These are phyloP conservation scores for Stenoptilia bipunctidactyla DNA, from an alignment of 2,888 invertebrate genomes.

Conservation along the genomic window DNA sequence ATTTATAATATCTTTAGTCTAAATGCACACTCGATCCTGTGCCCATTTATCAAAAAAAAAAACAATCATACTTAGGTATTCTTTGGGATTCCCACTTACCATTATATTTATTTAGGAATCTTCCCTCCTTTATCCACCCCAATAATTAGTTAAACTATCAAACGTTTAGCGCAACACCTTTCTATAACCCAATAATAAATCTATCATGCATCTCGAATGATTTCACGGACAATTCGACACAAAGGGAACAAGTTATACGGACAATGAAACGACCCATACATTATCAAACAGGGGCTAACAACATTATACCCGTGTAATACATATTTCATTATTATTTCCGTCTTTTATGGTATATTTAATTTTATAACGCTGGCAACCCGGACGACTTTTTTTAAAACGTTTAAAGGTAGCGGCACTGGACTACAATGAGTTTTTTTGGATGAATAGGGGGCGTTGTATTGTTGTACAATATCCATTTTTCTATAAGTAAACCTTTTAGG, in stretches of 20 bases:
- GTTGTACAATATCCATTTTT: conserved; percentile 52
- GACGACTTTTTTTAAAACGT: conserved; percentile 36
- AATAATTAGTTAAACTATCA: conserved; percentile 48
- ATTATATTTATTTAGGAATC: no score
- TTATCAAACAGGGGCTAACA: conserved; percentile 57
- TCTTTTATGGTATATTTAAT: conserved; percentile 63
- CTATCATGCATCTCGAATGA: conserved; percentile 48
- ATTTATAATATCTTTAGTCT: no score
- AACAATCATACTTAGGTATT: no score
- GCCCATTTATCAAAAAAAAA: no score
- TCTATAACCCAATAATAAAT: conserved; percentile 28
- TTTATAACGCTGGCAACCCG: conserved; percentile 57
- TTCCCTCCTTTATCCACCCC: conserved; percentile 19
- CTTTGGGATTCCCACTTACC: no score
- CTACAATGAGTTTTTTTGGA: conserved; percentile 34
- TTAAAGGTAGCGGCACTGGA: conserved; percentile 22
- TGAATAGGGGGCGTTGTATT: conserved; percentile 67
- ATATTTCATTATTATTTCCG: conserved; percentile 67
- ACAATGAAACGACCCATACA: conserved; percentile 51
- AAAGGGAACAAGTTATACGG: conserved; percentile 61
- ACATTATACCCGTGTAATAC: conserved; percentile 70
- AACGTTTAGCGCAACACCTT: conserved; percentile 22
- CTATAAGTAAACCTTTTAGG: conserved; percentile 24
- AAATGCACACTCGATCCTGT: no score
- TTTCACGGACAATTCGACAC: conserved; percentile 61